Conservation (phyloP, 2,113 vertebrate genomes). For the Cyrtonyx montezumae region DNA sequence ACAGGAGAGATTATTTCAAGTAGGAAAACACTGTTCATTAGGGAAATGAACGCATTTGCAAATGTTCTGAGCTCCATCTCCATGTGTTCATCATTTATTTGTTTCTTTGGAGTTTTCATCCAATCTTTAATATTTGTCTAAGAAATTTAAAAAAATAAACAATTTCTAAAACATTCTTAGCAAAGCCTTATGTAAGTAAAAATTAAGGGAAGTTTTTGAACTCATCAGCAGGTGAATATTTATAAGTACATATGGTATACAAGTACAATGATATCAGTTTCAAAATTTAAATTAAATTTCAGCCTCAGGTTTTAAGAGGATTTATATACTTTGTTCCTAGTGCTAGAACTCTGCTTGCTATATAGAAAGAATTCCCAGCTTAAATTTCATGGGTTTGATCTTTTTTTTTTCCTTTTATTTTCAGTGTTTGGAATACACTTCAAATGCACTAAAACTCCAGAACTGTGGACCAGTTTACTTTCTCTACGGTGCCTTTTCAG, state of each 20-base stretch:
- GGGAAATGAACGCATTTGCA: slow-evolving; percentile 78
- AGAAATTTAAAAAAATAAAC: slow-evolving; percentile 56
- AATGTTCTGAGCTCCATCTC: slow-evolving; percentile 86
- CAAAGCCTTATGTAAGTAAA: background rate
- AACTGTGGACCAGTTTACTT: background rate
- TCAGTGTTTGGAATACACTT: background rate
- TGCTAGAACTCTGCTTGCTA: background rate
- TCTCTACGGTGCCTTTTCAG: background rate
- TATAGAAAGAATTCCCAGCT: background rate
- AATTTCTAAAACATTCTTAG: slow-evolving; percentile 31
- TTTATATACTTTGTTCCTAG: background rate
- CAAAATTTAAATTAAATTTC: background rate
- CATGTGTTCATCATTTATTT: slow-evolving; percentile 89
- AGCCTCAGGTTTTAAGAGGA: background rate
- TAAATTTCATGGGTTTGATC: background rate
- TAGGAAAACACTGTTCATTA: slow-evolving; percentile 54
- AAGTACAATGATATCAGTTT: background rate
- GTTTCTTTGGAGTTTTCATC: slow-evolving; percentile 87
- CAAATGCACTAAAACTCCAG: background rate
- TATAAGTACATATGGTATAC: slow-evolving; percentile 49
- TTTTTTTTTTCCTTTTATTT: background rate
- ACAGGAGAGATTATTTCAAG: slow-evolving; percentile 60
- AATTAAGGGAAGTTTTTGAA: slow-evolving; percentile 25
- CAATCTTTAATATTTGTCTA: slow-evolving; percentile 87
- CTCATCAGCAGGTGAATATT: slow-evolving; percentile 27